These are phyloP conservation scores for Hesperophylax magnus DNA, from an alignment of 1,140 invertebrate genomes.

Conservation along the genomic window DNA sequence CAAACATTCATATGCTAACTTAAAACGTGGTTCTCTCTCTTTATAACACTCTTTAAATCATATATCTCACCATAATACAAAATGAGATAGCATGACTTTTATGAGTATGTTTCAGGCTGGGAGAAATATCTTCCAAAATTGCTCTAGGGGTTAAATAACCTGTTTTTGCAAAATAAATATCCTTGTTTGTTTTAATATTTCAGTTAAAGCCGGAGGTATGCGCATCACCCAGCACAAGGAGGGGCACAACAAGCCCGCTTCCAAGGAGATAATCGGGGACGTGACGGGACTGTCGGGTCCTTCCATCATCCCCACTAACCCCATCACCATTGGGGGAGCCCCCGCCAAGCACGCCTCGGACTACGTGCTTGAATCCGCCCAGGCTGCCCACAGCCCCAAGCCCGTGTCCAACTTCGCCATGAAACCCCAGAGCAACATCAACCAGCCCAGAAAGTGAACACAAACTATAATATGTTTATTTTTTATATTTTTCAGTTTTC, in stretches of 20 bases:
- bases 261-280: slow-evolving; percentile 70
- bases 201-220: slow-evolving; percentile 94
- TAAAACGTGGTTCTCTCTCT: background rate
- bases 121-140: too few species aligned
- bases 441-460: slow-evolving; percentile 85
- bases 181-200: slow-evolving; percentile 54
- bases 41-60: too few species aligned
- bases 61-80: too few species aligned
- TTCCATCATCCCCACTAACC: slow-evolving; percentile 78
- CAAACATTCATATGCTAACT: background rate
- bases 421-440: slow-evolving; percentile 74
- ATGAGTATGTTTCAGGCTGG: too few species aligned
- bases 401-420: slow-evolving; percentile 75
- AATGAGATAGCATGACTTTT: too few species aligned
- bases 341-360: slow-evolving; percentile 86
- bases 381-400: slow-evolving; percentile 82
- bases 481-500: too few species aligned
- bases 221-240: slow-evolving; percentile 90
- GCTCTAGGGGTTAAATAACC: slow-evolving; percentile 19
- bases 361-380: slow-evolving; percentile 89
- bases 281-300: slow-evolving; percentile 67
- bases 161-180: slow-evolving; percentile 21
- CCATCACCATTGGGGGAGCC: slow-evolving; percentile 84
- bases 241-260: slow-evolving; percentile 74
- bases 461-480: too few species aligned